These are phyloP conservation scores for Rhogogaster chlorosoma DNA, from an alignment of 2,888 invertebrate genomes.

Conservation along the genomic window DNA sequence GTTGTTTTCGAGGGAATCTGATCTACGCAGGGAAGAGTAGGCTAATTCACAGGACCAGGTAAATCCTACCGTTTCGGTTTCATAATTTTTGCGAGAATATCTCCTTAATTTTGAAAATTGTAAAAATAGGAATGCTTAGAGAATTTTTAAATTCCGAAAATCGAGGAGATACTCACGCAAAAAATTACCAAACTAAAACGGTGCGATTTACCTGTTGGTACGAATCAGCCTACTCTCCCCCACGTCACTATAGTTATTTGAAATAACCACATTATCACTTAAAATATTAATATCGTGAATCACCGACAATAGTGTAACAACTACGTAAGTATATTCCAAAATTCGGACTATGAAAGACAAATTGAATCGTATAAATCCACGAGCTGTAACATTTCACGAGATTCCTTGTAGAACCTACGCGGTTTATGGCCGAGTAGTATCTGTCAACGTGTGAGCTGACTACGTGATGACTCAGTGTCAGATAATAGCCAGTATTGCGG, in stretches of 20 bases:
- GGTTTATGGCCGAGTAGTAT: background rate
- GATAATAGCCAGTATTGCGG: background rate
- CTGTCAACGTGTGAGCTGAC: conserved; percentile 6
- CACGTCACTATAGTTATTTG: background rate
- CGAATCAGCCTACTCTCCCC: too few relatives aligned
- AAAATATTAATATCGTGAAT: background rate
- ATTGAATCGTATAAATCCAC: background rate
- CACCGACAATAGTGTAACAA: background rate
- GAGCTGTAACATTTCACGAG: background rate
- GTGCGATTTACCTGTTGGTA: too few relatives aligned
- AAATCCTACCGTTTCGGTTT: too few relatives aligned
- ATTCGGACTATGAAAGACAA: background rate
- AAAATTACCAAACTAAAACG: too few relatives aligned
- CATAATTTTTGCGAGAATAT: too few relatives aligned
- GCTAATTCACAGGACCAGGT: too few relatives aligned
- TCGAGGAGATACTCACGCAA: too few relatives aligned
- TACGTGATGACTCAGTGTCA: background rate
- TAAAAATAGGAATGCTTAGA: too few relatives aligned
- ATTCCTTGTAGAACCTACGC: background rate
- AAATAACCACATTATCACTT: background rate
- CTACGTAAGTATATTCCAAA: background rate
- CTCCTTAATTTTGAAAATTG: too few relatives aligned
- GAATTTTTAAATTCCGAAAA: too few relatives aligned
- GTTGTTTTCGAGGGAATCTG: background rate
- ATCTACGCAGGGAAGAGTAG: too few relatives aligned